These are phyloP conservation scores for Drosophila carrolli DNA, from an alignment of 1,140 invertebrate species.

Conservation along the genomic window DNA sequence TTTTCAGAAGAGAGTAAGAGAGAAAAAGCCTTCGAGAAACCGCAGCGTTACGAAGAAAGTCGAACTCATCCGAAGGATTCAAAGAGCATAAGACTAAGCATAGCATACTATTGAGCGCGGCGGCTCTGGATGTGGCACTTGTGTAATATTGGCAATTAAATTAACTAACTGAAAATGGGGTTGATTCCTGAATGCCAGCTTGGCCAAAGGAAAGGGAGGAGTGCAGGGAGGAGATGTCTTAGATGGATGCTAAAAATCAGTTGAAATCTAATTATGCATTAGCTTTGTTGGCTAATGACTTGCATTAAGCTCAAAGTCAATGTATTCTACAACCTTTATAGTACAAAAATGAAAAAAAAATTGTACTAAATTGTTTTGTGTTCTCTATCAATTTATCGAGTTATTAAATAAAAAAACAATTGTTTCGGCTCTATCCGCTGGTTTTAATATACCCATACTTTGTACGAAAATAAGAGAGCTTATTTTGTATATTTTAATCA, in stretches of 20 bases:
- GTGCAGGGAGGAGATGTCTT: not conserved
- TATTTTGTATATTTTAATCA: no score
- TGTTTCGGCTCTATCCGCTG: no score
- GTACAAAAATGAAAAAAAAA: no score
- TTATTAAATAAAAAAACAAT: no score
- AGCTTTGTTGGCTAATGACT: conserved; percentile 42
- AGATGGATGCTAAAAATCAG: conserved; percentile 41
- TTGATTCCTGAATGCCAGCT: conserved; percentile 74
- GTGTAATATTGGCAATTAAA: conserved; percentile 83
- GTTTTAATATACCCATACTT: no score
- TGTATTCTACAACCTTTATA: not conserved
- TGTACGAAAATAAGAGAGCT: no score
- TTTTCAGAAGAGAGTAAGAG: conserved; percentile 8
- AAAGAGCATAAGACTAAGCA: conserved; percentile 48
- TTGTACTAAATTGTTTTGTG: no score
- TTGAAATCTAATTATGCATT: conserved; percentile 40
- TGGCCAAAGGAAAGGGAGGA: not conserved
- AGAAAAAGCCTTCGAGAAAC: not conserved
- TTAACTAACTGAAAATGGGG: conserved; percentile 79
- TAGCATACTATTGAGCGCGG: conserved; percentile 64
- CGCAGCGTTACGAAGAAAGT: conserved; percentile 21
- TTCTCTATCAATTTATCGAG: no score
- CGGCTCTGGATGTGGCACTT: conserved; percentile 63
- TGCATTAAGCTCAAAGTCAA: conserved; percentile 15
- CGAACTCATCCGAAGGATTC: not conserved